Evolutionary conservation across 2,113 vertebrate species (phyloP).

Genomic region (Saguinus imperator): DNA sequence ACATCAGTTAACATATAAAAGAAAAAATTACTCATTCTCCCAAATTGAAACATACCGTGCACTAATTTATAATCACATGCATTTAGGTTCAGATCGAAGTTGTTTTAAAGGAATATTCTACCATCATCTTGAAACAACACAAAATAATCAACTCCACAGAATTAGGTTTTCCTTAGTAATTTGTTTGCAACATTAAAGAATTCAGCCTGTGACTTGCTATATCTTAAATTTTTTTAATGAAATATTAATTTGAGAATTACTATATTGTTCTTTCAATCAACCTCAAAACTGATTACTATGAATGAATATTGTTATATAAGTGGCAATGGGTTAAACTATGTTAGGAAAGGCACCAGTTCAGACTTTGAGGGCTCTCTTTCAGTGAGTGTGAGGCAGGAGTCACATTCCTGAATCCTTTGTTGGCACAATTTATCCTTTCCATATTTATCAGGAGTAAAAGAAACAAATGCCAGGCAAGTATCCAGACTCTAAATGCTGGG

Average conservation of each 20-base stretch:
- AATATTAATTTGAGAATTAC: constrained; percentile 15
- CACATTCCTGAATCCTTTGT: background rate
- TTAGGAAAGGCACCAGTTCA: background rate
- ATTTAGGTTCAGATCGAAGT: background rate
- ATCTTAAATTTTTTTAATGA: background rate
- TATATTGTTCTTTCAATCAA: background rate
- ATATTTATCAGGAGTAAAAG: constrained; percentile 15
- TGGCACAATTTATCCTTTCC: background rate
- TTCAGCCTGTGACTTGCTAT: background rate
- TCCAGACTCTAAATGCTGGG: background rate
- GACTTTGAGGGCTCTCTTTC: background rate
- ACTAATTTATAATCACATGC: background rate
- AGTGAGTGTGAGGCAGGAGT: background rate
- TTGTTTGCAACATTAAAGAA: constrained; percentile 21
- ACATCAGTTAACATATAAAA: background rate
- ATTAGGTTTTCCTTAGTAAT: background rate
- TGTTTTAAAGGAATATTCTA: background rate
- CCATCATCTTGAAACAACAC: background rate
- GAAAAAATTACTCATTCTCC: background rate
- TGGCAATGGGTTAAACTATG: background rate
- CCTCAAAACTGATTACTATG: background rate
- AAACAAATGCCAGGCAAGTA: constrained; percentile 10
- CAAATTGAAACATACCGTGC: background rate
- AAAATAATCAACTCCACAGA: background rate
- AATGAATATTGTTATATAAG: background rate